Conservation (phyloP, 1,140 invertebrate genomes). For the Bacillus rossius region DNA sequence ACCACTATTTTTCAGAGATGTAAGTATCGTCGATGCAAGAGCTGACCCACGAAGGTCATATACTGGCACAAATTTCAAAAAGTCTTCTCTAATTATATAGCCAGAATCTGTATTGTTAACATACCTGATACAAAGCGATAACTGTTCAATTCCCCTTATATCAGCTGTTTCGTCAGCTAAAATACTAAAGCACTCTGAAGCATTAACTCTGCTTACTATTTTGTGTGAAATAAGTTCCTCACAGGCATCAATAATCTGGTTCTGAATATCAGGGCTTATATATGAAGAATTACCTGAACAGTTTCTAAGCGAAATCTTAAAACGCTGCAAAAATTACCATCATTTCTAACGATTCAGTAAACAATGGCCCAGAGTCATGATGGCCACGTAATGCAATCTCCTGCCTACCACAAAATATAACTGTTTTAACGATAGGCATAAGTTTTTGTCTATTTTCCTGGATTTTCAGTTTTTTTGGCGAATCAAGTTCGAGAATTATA, state of each 20-base stretch:
- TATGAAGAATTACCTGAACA: conserved; percentile 20
- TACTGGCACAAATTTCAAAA: conserved; percentile 26
- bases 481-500: conserved; percentile 15
- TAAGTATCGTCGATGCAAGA: conserved; percentile 22
- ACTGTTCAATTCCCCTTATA: conserved; percentile 20
- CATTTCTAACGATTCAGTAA: conserved; percentile 17
- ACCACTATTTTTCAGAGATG: conserved; percentile 15
- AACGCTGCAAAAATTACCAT: conserved; percentile 26
- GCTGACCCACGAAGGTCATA: conserved; percentile 24
- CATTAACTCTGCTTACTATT: conserved; percentile 18
- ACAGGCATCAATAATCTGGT: conserved; percentile 19
- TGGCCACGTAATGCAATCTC: conserved; percentile 16
- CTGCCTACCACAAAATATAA: conserved; percentile 21
- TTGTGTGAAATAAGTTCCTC: conserved; percentile 15
- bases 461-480: conserved; percentile 12
- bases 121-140: conserved; percentile 21
- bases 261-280: conserved; percentile 21
- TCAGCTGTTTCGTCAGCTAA: conserved; percentile 24
- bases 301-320: conserved; percentile 21
- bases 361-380: conserved; percentile 10
- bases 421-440: conserved; percentile 16
- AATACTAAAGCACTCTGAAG: conserved; percentile 18
- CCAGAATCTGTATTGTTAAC: conserved; percentile 3
- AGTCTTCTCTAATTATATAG: conserved; percentile 17
- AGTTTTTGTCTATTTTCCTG: conserved; percentile 17